A percentile compares a stretch with the other conserved stretches of the same genome.
Evolutionary conservation across 37 sponge, comb jelly and placozoan genomes (phyloP).

Genomic region (Cliona cf. orientalis): DNA sequence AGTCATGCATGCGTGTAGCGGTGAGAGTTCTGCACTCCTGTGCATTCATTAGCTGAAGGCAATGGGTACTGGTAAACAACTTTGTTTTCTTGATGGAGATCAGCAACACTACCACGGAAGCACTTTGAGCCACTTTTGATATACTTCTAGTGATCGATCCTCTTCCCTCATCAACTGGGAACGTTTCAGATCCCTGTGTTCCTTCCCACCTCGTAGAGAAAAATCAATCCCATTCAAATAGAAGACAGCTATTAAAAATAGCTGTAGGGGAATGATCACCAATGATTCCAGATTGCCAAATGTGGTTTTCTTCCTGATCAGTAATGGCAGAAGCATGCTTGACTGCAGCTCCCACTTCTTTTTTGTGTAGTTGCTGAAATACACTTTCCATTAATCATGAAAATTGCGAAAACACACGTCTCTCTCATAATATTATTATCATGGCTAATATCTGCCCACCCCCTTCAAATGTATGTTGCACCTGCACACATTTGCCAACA

Average conservation of each 20-base stretch:
- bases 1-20: too few relatives aligned
- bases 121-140: not conserved
- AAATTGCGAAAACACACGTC: conserved; percentile 8
- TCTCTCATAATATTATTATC: too few relatives aligned
- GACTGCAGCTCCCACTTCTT: conserved; percentile 12
- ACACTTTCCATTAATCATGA: conserved; percentile 8
- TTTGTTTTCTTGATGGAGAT: conserved; percentile 9
- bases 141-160: not conserved
- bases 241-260: conserved; percentile 2
- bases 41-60: not conserved
- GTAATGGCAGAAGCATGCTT: conserved; percentile 10
- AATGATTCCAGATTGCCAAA: conserved; percentile 8
- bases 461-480: too few relatives aligned
- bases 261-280: conserved; percentile 7
- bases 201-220: conserved; percentile 23
- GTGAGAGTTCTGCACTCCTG: too few relatives aligned
- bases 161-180: conserved; percentile 19
- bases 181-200: conserved; percentile 23
- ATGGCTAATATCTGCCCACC: too few relatives aligned
- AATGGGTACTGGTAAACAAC: conserved; percentile 4
- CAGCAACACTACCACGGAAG: conserved; percentile 5
- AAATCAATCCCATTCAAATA: conserved; percentile 24
- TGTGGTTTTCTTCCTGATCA: conserved; percentile 8
- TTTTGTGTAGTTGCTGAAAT: not conserved
- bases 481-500: too few relatives aligned